Evolutionary conservation across 2,113 vertebrate species (phyloP).

Genomic region (Callipepla californica): DNA sequence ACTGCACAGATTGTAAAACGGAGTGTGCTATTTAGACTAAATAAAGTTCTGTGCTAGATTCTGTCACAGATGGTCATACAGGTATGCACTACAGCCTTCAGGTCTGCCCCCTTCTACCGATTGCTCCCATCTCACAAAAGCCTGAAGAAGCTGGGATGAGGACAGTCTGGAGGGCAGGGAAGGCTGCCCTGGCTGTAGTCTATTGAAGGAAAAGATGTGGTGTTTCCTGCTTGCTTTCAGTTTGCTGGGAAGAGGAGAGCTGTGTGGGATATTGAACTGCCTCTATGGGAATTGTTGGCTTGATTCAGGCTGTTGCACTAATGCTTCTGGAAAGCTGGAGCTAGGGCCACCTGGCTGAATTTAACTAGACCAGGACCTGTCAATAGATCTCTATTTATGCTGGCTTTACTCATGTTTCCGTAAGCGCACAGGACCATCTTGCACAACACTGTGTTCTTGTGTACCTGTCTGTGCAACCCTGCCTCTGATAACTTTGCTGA

Average conservation of each 20-base stretch:
- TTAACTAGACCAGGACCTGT: background rate
- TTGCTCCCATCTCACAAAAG: background rate
- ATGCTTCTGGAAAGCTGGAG: background rate
- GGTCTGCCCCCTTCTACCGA: background rate
- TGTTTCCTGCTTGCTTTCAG: background rate
- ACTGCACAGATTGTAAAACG: background rate
- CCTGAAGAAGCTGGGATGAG: background rate
- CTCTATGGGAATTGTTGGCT: background rate
- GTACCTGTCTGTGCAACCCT: background rate
- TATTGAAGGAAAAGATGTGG: background rate
- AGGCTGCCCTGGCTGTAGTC: background rate
- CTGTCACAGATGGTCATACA: background rate
- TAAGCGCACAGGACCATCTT: background rate
- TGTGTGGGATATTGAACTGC: background rate
- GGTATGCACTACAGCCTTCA: background rate
- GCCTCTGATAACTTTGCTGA: background rate
- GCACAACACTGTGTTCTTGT: background rate
- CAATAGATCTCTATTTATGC: background rate
- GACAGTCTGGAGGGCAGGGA: background rate
- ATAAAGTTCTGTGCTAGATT: background rate
- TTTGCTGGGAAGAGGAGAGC: background rate
- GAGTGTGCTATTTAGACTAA: background rate
- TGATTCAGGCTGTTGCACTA: background rate
- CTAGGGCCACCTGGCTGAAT: background rate
- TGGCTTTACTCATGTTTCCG: fast-evolving